These are phyloP conservation scores for Decapterus maruadsi DNA, from an alignment of 2,797 vertebrate species.

Conservation along the genomic window DNA sequence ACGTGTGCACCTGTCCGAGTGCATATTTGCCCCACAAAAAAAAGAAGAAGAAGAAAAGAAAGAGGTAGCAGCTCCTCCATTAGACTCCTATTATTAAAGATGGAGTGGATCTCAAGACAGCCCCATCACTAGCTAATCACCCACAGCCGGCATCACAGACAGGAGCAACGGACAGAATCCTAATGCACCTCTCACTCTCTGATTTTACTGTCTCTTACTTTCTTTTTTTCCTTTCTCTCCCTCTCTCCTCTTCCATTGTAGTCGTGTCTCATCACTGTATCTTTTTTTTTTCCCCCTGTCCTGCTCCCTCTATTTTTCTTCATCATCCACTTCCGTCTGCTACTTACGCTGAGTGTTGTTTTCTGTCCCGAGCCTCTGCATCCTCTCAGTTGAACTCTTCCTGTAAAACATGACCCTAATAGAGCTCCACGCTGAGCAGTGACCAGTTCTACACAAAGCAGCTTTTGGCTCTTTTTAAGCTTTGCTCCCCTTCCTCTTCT, in stretches of 20 bases:
- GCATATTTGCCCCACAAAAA: constrained; percentile 27
- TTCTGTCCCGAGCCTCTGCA: neutral
- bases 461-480: constrained; percentile 24
- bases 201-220: constrained; percentile 28
- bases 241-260: constrained; percentile 38
- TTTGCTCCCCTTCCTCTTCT: neutral
- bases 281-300: constrained; percentile 20
- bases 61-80: constrained; percentile 67
- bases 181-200: constrained; percentile 59
- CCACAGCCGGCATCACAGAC: constrained; percentile 62
- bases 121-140: constrained; percentile 78
- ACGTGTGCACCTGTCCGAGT: constrained; percentile 38
- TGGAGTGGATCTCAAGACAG: constrained; percentile 70
- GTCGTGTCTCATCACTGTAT: constrained; percentile 34
- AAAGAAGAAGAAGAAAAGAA: neutral
- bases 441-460: constrained; percentile 24
- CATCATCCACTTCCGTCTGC: constrained; percentile 11
- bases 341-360: neutral
- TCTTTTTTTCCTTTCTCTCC: constrained; percentile 28
- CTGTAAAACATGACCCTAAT: constrained; percentile 16
- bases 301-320: neutral
- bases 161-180: constrained; percentile 68
- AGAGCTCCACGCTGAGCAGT: constrained; percentile 18
- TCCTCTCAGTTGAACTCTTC: constrained; percentile 32
- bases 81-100: constrained; percentile 75